phyloP scores from a whole-genome alignment of 2,113 vertebrate genomes.

The Ptilorrhoa leucosticta region DNA sequence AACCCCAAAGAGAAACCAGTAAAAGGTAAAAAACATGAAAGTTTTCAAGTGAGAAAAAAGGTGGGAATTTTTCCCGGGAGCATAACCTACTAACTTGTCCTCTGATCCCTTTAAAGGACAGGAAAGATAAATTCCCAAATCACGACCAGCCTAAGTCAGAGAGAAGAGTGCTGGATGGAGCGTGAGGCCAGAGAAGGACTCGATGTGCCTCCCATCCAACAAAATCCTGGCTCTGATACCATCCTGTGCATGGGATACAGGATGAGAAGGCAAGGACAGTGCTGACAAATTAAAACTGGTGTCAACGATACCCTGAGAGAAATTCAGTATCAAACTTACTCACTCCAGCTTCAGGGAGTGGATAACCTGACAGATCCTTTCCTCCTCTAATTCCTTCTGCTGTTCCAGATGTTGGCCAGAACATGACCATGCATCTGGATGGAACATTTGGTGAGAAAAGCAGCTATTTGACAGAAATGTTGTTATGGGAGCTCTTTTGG shows the following conservation, averaged over 20 bases:
- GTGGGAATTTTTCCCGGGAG: not conserved
- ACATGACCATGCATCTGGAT: not conserved
- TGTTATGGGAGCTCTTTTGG: not conserved
- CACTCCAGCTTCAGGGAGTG: not conserved
- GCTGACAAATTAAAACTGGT: not conserved
- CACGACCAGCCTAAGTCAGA: not conserved
- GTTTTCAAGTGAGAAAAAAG: not conserved
- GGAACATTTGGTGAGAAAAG: not conserved
- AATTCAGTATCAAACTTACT: not conserved
- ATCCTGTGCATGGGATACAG: not conserved
- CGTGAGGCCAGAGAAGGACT: not conserved
- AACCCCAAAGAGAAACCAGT: not conserved
- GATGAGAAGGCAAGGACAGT: not conserved
- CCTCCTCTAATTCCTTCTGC: not conserved
- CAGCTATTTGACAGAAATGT: not conserved
- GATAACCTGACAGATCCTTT: not conserved
- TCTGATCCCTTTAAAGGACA: not conserved
- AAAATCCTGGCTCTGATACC: not conserved
- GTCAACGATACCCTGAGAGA: not conserved
- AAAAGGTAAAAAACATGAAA: not conserved
- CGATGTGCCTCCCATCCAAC: accelerated
- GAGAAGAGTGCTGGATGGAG: not conserved
- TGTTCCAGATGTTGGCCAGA: not conserved
- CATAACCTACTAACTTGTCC: not conserved
- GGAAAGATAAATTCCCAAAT: not conserved